Conservation (phyloP, 2,888 invertebrate genomes). For the Zaprionus bogoriensis region DNA sequence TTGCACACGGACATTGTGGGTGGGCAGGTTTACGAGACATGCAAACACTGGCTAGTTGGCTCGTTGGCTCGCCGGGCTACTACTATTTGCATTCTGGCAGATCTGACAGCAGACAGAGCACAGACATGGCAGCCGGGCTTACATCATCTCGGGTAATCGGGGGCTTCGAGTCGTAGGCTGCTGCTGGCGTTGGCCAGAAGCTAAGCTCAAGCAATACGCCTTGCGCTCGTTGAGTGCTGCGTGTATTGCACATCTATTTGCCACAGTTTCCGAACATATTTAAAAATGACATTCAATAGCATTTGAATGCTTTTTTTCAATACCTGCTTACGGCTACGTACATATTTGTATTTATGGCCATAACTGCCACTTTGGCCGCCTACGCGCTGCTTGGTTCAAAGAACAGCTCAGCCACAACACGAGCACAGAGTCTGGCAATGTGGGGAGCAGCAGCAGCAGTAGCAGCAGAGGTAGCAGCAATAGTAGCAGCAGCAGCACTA, state of each 20-base stretch:
- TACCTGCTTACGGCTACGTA: conserved; percentile 69
- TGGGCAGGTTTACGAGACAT: conserved; percentile 62
- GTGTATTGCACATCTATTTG: conserved; percentile 62
- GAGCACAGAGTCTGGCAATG: background rate
- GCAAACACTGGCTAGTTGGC: conserved; percentile 26
- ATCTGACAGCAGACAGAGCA: conserved; percentile 25
- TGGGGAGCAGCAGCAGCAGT: background rate
- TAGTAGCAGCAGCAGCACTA: conserved; percentile 8
- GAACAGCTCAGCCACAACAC: conserved; percentile 39
- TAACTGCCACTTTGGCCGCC: conserved; percentile 73
- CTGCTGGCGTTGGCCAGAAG: conserved; percentile 43
- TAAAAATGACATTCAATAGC: conserved; percentile 62
- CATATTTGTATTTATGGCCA: conserved; percentile 75
- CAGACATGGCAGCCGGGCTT: conserved; percentile 41
- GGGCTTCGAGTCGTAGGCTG: conserved; percentile 43
- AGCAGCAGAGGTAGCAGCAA: conserved; percentile 1
- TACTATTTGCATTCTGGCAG: conserved; percentile 49
- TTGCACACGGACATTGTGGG: conserved; percentile 43
- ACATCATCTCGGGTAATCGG: conserved; percentile 52
- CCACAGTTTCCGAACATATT: conserved; percentile 50
- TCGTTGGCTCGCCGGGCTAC: conserved; percentile 13
- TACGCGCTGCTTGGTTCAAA: conserved; percentile 51
- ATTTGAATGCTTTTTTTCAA: conserved; percentile 40
- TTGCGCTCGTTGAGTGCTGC: too few relatives aligned
- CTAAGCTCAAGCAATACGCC: too few relatives aligned